Evolutionary conservation across 2,797 vertebrate species (phyloP).

Genomic region (Lindbergichthys nudifrons): DNA sequence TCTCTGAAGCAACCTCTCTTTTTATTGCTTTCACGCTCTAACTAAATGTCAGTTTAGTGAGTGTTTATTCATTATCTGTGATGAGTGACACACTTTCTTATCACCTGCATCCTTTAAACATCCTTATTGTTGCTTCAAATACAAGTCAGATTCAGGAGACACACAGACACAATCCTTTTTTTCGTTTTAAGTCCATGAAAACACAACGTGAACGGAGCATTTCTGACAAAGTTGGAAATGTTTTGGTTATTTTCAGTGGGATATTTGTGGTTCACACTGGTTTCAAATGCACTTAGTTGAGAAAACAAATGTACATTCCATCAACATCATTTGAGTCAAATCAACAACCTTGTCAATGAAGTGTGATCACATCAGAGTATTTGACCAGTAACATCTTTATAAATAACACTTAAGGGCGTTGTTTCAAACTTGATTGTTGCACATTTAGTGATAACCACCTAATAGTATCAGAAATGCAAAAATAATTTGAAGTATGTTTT

Average conservation of each 20-base stretch:
- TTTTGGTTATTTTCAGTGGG: background rate
- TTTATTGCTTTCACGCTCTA: constrained; percentile 2
- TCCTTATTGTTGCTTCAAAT: background rate
- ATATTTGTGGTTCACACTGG: background rate
- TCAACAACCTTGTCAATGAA: background rate
- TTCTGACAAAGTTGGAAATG: background rate
- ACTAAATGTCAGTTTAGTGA: background rate
- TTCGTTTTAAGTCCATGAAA: background rate
- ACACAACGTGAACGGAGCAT: background rate
- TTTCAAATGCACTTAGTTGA: background rate
- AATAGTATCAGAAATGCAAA: background rate
- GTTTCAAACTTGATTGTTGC: background rate
- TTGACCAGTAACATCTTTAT: background rate
- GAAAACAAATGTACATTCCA: too few relatives aligned
- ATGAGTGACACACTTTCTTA: background rate
- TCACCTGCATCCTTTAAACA: background rate
- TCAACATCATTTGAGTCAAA: too few relatives aligned
- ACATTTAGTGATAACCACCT: background rate
- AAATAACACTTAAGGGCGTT: background rate
- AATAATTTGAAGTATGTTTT: background rate
- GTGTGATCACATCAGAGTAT: background rate
- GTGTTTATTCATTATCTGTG: background rate
- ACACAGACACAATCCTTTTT: background rate
- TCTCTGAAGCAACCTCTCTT: constrained; percentile 1
- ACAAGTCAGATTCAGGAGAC: background rate